Evolutionary conservation across 2,113 vertebrate genomes (phyloP).

Genomic region (Pica pica): DNA sequence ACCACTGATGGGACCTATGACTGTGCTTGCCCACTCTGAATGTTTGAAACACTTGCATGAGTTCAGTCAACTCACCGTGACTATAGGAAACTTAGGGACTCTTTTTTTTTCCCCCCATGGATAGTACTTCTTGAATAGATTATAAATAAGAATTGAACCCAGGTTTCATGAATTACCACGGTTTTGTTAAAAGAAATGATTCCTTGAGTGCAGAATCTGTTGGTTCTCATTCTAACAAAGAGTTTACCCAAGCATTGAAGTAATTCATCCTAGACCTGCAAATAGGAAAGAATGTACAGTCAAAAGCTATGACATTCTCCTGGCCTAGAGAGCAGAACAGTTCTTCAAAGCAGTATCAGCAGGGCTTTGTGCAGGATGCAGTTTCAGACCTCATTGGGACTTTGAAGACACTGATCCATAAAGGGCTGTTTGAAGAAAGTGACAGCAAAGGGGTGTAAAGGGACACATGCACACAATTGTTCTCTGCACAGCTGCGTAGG

Average conservation of each 20-base stretch:
- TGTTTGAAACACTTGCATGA: background rate
- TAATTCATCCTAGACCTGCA: background rate
- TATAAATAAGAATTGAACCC: background rate
- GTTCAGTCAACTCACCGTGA: background rate
- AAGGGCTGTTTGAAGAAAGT: background rate
- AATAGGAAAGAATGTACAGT: background rate
- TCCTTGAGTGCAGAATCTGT: background rate
- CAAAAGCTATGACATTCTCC: background rate
- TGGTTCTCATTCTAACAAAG: background rate
- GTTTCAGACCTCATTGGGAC: background rate
- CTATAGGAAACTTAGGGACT: background rate
- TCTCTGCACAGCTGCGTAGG: background rate
- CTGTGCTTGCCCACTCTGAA: background rate
- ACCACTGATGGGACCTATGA: background rate
- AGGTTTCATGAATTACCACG: background rate
- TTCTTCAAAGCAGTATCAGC: background rate
- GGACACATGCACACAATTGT: background rate
- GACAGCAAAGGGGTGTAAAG: background rate
- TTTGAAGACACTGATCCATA: background rate
- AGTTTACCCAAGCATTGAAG: background rate
- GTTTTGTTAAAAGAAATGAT: background rate
- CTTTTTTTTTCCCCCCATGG: background rate
- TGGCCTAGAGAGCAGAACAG: background rate
- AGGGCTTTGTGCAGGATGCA: background rate
- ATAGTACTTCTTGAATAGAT: background rate